Evolutionary conservation across 2,888 invertebrate genomes (phyloP).

Genomic region (Cybosia mesomella): DNA sequence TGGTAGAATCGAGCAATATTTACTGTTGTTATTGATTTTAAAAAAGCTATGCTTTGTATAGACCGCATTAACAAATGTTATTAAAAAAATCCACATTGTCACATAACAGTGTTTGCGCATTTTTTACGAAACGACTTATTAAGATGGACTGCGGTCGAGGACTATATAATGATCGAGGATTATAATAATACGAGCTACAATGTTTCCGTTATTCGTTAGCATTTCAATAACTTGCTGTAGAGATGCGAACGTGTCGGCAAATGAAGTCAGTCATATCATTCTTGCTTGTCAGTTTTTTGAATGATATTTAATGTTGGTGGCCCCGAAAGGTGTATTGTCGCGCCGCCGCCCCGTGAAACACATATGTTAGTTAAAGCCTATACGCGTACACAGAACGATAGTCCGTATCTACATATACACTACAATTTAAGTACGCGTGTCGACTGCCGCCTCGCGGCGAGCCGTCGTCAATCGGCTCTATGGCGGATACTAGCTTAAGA

Average conservation of each 20-base stretch:
- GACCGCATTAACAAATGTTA: conserved; percentile 17
- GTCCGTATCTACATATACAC: too few species aligned
- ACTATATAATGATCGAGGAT: conserved; percentile 6
- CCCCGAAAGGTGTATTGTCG: too few species aligned
- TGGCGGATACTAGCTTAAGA: too few species aligned
- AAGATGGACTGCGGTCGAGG: background rate
- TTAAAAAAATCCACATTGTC: conserved; percentile 17
- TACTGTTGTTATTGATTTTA: conserved; percentile 9
- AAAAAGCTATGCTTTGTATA: conserved; percentile 29
- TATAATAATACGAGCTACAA: background rate
- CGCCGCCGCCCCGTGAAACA: too few species aligned
- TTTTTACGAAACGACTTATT: conserved; percentile 14
- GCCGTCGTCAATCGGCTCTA: too few species aligned
- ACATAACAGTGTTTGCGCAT: background rate
- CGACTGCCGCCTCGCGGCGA: too few species aligned
- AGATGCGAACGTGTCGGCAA: conserved; percentile 9
- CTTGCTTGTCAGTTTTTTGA: background rate
- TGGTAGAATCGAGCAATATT: conserved; percentile 14
- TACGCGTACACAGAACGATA: too few species aligned
- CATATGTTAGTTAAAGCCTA: too few species aligned
- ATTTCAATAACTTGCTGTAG: conserved; percentile 13
- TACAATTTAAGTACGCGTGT: too few species aligned
- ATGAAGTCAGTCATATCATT: conserved; percentile 6
- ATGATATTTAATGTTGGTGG: too few species aligned
- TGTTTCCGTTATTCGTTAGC: conserved; percentile 19